Percentiles rank a stretch among this genome's conserved stretches.
phyloP scores from a whole-genome alignment of 2,888 invertebrate species.

The Melangyna quadrimaculata region DNA sequence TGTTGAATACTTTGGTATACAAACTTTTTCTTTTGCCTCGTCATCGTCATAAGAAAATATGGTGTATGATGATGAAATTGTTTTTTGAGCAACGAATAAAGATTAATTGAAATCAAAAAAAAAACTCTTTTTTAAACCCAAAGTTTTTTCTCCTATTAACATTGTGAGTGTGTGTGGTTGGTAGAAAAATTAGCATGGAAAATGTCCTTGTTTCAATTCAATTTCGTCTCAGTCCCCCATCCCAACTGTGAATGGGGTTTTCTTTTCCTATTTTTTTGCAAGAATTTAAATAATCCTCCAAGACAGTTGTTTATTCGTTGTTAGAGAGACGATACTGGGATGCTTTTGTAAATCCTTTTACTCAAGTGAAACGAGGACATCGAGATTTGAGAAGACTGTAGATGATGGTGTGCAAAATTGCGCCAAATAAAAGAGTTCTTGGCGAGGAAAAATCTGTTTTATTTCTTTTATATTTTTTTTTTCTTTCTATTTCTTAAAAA shows the following conservation, averaged over 20 bases:
- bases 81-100: slow-evolving; percentile 26
- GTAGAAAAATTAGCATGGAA: neutral
- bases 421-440: slow-evolving; percentile 14
- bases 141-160: neutral
- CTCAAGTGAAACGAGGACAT: slow-evolving; percentile 53
- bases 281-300: slow-evolving; percentile 60
- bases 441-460: slow-evolving; percentile 17
- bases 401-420: slow-evolving; percentile 32
- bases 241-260: neutral
- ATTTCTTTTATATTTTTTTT: neutral
- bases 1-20: slow-evolving; percentile 44
- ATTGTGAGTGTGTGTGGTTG: neutral
- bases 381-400: slow-evolving; percentile 20
- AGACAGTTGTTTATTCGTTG: slow-evolving; percentile 61
- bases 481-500: neutral
- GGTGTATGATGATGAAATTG: neutral
- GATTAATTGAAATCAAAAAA: slow-evolving; percentile 34
- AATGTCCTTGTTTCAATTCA: slow-evolving; percentile 34
- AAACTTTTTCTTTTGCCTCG: neutral
- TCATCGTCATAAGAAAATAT: neutral
- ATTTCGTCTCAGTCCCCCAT: neutral
- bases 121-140: neutral
- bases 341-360: slow-evolving; percentile 43
- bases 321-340: slow-evolving; percentile 37
- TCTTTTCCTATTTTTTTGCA: neutral